These are phyloP conservation scores for Ornithoptera alexandrae DNA, from an alignment of 2,888 invertebrate genomes.

Conservation along the genomic window DNA sequence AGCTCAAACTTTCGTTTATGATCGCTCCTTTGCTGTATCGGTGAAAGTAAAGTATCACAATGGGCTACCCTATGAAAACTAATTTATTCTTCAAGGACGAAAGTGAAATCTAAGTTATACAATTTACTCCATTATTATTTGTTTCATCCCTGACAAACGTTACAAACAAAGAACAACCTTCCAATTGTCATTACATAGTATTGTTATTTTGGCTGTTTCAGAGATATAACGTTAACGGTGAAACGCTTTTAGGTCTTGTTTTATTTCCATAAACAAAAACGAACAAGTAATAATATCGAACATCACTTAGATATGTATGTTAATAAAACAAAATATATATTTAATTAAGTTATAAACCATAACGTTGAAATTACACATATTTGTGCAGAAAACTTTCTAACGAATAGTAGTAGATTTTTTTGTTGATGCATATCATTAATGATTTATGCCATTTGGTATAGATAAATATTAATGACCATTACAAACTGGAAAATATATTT, in stretches of 20 bases:
- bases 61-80: slow-evolving; percentile 46
- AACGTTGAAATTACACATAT: too few relatives aligned
- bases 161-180: slow-evolving; percentile 11
- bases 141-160: slow-evolving; percentile 28
- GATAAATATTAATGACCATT: too few relatives aligned
- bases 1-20: slow-evolving; percentile 64
- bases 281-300: not conserved
- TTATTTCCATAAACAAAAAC: not conserved
- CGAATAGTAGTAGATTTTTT: too few relatives aligned
- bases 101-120: slow-evolving; percentile 40
- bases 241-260: not conserved
- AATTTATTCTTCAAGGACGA: slow-evolving; percentile 46
- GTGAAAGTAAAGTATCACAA: slow-evolving; percentile 51
- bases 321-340: too few relatives aligned
- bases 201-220: not conserved
- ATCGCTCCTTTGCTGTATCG: slow-evolving; percentile 48
- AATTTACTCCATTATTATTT: slow-evolving; percentile 37
- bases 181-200: not conserved
- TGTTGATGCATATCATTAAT: too few relatives aligned
- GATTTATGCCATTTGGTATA: too few relatives aligned
- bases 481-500: too few relatives aligned
- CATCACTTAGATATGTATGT: too few relatives aligned
- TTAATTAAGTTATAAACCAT: too few relatives aligned
- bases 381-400: too few relatives aligned
- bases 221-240: not conserved